A percentile compares a stretch with the other conserved stretches of the same genome.
phyloP scores from a whole-genome alignment of 2,113 vertebrate species.

The Xenopus borealis region DNA sequence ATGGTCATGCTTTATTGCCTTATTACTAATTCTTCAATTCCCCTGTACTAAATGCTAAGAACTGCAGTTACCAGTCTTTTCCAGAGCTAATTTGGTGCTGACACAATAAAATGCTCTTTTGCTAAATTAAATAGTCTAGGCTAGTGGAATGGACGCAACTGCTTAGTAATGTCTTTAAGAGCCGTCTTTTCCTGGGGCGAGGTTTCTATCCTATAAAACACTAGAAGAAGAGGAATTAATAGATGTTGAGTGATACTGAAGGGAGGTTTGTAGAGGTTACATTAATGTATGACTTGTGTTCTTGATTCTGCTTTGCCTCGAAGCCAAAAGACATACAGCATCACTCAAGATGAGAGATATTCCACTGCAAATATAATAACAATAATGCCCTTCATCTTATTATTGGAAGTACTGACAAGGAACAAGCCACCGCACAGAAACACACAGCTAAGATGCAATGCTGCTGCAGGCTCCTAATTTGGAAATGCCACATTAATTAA shows the following conservation, averaged over 20 bases:
- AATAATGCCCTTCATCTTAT: constrained; percentile 25
- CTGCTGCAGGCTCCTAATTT: constrained; percentile 36
- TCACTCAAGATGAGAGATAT: constrained; percentile 2
- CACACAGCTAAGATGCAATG: constrained; percentile 9
- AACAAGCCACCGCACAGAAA: constrained; percentile 15
- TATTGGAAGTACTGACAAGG: constrained; percentile 15
- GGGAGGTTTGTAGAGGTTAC: constrained; percentile 34
- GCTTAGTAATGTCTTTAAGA: constrained; percentile 33
- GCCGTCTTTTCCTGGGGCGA: constrained; percentile 2
- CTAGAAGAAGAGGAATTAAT: background rate
- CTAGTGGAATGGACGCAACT: background rate
- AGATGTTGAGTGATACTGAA: constrained; percentile 26
- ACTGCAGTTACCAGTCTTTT: constrained; percentile 50
- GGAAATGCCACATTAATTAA: constrained; percentile 21
- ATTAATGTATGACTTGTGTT: constrained; percentile 47
- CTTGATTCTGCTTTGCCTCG: constrained; percentile 5
- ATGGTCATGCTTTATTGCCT: constrained; percentile 3
- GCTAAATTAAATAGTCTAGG: constrained; percentile 54
- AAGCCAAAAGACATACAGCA: constrained; percentile 26
- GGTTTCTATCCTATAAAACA: constrained; percentile 24
- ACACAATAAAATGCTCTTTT: constrained; percentile 49
- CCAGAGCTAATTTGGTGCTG: constrained; percentile 13
- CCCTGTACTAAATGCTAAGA: constrained; percentile 43
- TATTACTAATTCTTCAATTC: background rate
- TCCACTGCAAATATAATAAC: background rate